Base-by-base conservation (phyloP, 2,888 invertebrate genomes). In the Blomia tropicalis region DNA sequence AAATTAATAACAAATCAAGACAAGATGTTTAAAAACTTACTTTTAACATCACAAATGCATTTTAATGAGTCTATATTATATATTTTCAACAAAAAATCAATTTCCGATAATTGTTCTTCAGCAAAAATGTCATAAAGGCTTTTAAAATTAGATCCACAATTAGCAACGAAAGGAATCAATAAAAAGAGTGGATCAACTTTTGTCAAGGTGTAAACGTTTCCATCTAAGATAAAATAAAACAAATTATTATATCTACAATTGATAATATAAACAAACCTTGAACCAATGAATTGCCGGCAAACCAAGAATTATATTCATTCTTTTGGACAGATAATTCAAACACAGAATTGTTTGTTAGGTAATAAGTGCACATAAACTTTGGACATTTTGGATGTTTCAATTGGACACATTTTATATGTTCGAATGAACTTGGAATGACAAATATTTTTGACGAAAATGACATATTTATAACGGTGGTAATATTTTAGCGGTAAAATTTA, bases 21-120 rank as follows among this genome's bases (percentile, higher is more conserved):
- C n/a, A n/a, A n/a, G n/a, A n/a, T n/a, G n/a, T n/a, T n/a, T n/a
- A n/a, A n/a, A n/a, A n/a, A 19, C 23, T 29, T 36, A 62, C 62
- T n/a, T 60, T 62, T 62, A 4, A 62, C 58, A 32, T 62, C 62
- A 17, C 59, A 25, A 2, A 62, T 44, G 7, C 23, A 43, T 31
- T 60, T 58, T 22, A 58, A 61, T 36, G 7, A 19, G 4, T 60
- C 59, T 27, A 22, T n/a, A 17, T 23, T n/a, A 56, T 11, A 61
- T 19, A 23, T 14, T 17, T 60, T 62, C 22, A 19, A 22, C 30
- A 59, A 43, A 29, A 27, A 36, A 29, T 43, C 59, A 43, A 43
- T 25, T 25, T 17, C 29, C 2, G 27, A 25, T 23, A n/a, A 53
- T 2, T 43, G 2, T n/a, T 58, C 32, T 27, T 62, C 58, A 23